Evolutionary conservation across 2,888 invertebrate genomes (phyloP).

Genomic region (Rhamnusium bicolor): DNA sequence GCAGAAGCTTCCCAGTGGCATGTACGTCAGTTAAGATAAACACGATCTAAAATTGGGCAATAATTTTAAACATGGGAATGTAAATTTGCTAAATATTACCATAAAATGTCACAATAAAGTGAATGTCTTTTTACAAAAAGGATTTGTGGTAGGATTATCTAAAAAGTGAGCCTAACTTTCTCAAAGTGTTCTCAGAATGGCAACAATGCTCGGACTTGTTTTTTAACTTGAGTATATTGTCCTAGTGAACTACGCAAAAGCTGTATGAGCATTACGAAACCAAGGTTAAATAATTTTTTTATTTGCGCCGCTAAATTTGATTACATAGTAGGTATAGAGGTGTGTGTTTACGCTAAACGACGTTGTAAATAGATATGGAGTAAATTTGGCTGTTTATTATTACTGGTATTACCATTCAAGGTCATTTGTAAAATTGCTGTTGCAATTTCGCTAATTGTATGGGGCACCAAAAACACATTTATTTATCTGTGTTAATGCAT

Average conservation of each 20-base stretch:
- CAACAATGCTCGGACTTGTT: slow-evolving; percentile 31
- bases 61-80: no score
- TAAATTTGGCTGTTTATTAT: slow-evolving; percentile 33
- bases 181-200: neutral
- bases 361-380: slow-evolving; percentile 32
- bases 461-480: neutral
- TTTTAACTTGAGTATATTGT: slow-evolving; percentile 23
- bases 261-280: slow-evolving; percentile 31
- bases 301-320: slow-evolving; percentile 33
- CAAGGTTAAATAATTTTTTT: slow-evolving; percentile 33
- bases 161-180: no score
- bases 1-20: no score
- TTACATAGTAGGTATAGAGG: slow-evolving; percentile 30
- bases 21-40: no score
- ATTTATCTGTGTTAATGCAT: no score
- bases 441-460: slow-evolving; percentile 5
- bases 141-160: neutral
- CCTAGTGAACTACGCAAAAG: slow-evolving; percentile 35
- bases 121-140: neutral
- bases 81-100: no score
- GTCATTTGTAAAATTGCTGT: slow-evolving; percentile 6
- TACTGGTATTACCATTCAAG: slow-evolving; percentile 19
- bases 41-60: no score
- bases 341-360: slow-evolving; percentile 30
- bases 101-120: no score